Conservation (phyloP, 1,140 invertebrate species). For the Periplaneta americana region DNA sequence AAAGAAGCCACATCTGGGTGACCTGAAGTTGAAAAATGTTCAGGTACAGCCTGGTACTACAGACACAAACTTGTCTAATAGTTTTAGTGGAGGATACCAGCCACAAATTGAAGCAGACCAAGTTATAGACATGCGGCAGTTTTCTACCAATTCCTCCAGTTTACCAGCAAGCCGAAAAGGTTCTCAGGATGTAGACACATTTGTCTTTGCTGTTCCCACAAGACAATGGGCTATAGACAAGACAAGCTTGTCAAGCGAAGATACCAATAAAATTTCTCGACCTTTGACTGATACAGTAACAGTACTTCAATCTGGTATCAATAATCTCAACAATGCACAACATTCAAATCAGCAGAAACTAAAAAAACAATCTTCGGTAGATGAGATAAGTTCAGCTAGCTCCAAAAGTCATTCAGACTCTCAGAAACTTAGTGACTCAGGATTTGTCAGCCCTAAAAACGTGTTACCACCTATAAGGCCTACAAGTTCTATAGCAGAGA, state of each 20-base stretch:
- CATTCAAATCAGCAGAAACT: background rate
- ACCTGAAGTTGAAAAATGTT: background rate
- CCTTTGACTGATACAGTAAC: background rate
- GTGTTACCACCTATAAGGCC: background rate
- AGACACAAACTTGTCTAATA: background rate
- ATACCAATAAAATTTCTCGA: background rate
- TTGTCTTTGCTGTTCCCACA: background rate
- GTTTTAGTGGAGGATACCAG: background rate
- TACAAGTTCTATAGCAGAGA: background rate
- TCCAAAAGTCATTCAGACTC: background rate
- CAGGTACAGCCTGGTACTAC: background rate
- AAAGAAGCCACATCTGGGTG: background rate
- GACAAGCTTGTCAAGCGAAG: too few species aligned
- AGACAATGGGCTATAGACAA: background rate
- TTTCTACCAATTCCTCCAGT: background rate
- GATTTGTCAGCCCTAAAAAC: background rate
- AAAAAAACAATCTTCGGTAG: background rate
- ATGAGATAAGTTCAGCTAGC: background rate
- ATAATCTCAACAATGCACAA: background rate
- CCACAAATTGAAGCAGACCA: background rate
- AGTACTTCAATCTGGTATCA: background rate
- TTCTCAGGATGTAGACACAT: background rate
- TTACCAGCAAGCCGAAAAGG: background rate
- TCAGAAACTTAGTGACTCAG: background rate
- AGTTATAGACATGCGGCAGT: background rate